Evolutionary conservation across 2,113 vertebrate species (phyloP).

Genomic region (Catharus bicknelli): DNA sequence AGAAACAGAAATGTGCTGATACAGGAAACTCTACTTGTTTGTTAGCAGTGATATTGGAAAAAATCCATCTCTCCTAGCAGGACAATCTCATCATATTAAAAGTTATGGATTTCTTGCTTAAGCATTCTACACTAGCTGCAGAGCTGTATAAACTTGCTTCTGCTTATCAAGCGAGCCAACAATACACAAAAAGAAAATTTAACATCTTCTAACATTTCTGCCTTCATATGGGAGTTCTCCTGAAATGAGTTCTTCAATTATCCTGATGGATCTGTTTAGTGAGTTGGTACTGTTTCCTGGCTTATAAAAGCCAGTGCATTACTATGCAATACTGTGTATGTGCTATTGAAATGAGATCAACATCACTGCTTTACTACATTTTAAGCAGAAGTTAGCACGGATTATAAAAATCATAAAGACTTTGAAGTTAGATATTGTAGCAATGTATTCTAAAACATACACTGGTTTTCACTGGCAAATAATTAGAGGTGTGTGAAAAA

Average conservation of each 20-base stretch:
- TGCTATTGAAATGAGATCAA: constrained; percentile 65
- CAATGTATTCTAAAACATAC: neutral
- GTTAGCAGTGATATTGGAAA: constrained; percentile 87
- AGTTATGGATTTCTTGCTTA: constrained; percentile 91
- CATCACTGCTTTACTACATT: constrained; percentile 58
- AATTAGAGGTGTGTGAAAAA: neutral
- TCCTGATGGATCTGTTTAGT: constrained; percentile 69
- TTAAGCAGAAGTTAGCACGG: constrained; percentile 67
- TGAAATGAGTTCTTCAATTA: constrained; percentile 71
- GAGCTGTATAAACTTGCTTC: constrained; percentile 72
- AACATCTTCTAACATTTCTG: constrained; percentile 70
- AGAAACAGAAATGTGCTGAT: constrained; percentile 76
- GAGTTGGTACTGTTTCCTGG: constrained; percentile 63
- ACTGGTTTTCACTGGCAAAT: neutral
- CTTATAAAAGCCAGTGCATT: constrained; percentile 60
- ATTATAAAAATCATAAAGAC: constrained; percentile 53
- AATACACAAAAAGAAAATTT: constrained; percentile 70
- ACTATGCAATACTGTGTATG: constrained; percentile 52
- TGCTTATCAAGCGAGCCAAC: constrained; percentile 69
- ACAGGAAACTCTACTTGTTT: constrained; percentile 84
- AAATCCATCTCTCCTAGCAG: constrained; percentile 93
- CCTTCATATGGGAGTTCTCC: constrained; percentile 64
- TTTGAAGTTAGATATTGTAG: constrained; percentile 19
- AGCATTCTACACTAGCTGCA: constrained; percentile 86
- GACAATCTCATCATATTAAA: constrained; percentile 95